These are phyloP conservation scores for Caenorhabditis parvicauda DNA, from an alignment of 2,888 invertebrate species.

Conservation along the genomic window DNA sequence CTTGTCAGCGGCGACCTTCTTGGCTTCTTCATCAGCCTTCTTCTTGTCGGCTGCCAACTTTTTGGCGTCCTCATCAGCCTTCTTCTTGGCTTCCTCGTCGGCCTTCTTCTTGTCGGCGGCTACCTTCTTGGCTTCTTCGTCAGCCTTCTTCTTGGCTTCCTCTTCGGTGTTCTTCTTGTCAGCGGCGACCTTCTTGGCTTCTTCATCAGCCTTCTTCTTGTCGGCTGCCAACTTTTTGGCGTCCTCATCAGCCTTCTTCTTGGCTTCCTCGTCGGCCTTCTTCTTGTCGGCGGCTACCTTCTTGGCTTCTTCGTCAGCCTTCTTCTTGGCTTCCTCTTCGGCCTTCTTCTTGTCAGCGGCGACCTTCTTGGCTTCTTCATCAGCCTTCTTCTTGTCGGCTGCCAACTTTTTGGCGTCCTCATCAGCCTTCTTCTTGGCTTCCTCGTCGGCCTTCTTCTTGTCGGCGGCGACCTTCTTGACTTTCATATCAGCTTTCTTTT, in stretches of 20 bases:
- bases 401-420: conserved; percentile 9
- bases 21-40: conserved; percentile 12
- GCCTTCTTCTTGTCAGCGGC: conserved; percentile 8
- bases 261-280: conserved; percentile 1
- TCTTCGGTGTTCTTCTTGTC: conserved; percentile 2
- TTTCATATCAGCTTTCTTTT: conserved; percentile 4
- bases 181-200: neutral
- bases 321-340: conserved; percentile 9
- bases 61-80: conserved; percentile 14
- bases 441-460: conserved; percentile 4
- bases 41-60: conserved; percentile 14
- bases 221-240: neutral
- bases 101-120: conserved; percentile 7
- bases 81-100: conserved; percentile 7
- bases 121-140: conserved; percentile 4
- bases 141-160: conserved; percentile 12
- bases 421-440: neutral
- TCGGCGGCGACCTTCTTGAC: conserved; percentile 3
- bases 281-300: neutral
- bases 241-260: conserved; percentile 5
- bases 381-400: conserved; percentile 7
- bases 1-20: conserved; percentile 8
- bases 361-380: conserved; percentile 8
- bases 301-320: conserved; percentile 3
- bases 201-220: conserved; percentile 2